Evolutionary conservation across 2,113 vertebrate species (phyloP), one percentile per base, ranked within the genome.

Genomic region (Crypturellus undulatus): DNA sequence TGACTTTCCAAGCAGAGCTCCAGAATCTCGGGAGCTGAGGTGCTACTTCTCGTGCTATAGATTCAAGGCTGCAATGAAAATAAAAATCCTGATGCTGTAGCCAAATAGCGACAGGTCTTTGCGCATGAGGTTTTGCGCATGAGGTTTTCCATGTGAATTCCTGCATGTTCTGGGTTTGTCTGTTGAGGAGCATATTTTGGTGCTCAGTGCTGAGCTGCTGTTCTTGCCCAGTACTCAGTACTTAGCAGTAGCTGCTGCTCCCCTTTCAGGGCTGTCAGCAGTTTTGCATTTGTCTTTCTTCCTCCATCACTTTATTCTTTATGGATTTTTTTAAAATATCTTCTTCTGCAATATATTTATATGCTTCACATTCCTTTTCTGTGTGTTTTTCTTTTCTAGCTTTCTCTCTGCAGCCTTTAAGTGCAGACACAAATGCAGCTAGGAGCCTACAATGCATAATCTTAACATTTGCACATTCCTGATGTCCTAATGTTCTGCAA

Each of bases 261-360:
- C 26, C 68, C 25, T 36, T 32, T 18, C 32, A 36, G 9, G 30
- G 8, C 26, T 78, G 3, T 7, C 40, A 38, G 20, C 52, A 77
- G 34, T n/a, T 77, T 72, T 80, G 17, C 18, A 6, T 49, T 68
- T 79, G 4, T 58, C 73, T 49, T 26, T 12, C 70, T 94, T 63
- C 17, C 17, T 79, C 59, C n/a, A 32, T 0, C 79, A 59, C 14
- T 16, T 11, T 63, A 78, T 93, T 63, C 26, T 30, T 54, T 32
- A 17, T 68, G 20, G n/a, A 8, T 32, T 25, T 70, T 70, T 25
- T 40, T 12, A 34, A 12, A 40, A 12, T 54, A 25, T 20, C 1
- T 85, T 67, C 62, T 70, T 67, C 28, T 1, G 1, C 70, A 24
- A 38, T n/a, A 26, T 10, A 52, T 11, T 36, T 32, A 4, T 0